Conservation (phyloP, 2,888 invertebrate species). For the Volucella inflata region DNA sequence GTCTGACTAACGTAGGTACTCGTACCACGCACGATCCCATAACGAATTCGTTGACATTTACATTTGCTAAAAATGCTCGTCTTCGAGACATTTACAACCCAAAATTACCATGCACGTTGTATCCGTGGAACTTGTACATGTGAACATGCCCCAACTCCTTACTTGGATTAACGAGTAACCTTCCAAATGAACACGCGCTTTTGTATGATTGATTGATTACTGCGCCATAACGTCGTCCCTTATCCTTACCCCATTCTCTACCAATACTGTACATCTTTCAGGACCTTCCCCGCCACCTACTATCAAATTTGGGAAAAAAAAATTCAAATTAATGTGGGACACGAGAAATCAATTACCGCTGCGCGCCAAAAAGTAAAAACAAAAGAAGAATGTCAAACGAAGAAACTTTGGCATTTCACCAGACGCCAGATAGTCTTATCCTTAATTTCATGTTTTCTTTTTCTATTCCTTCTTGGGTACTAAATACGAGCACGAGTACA, state of each 20-base stretch:
- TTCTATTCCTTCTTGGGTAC: not conserved
- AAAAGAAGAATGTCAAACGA: conserved; percentile 6
- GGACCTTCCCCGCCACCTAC: too few relatives aligned
- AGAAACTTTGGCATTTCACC: conserved; percentile 37
- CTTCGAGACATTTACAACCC: not conserved
- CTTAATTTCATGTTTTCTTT: conserved; percentile 36
- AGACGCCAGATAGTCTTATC: conserved; percentile 51
- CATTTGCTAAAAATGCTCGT: too few relatives aligned
- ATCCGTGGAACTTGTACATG: too few relatives aligned
- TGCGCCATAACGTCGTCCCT: not conserved
- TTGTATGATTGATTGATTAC: conserved; percentile 43
- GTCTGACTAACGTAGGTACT: too few relatives aligned
- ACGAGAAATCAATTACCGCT: conserved; percentile 71
- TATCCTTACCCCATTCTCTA: not conserved
- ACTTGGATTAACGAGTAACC: not conserved
- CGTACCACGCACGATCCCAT: too few relatives aligned
- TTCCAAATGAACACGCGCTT: conserved; percentile 21
- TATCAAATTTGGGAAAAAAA: conserved; percentile 2
- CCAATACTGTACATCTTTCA: not conserved
- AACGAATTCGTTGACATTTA: too few relatives aligned
- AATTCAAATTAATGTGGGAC: conserved; percentile 68
- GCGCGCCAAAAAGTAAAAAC: not conserved
- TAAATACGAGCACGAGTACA: conserved; percentile 8
- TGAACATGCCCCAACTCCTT: too few relatives aligned
- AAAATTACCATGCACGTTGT: conserved; percentile 3